Evolutionary conservation across 2,888 invertebrate species (phyloP).

Genomic region (Atrina japonica): DNA sequence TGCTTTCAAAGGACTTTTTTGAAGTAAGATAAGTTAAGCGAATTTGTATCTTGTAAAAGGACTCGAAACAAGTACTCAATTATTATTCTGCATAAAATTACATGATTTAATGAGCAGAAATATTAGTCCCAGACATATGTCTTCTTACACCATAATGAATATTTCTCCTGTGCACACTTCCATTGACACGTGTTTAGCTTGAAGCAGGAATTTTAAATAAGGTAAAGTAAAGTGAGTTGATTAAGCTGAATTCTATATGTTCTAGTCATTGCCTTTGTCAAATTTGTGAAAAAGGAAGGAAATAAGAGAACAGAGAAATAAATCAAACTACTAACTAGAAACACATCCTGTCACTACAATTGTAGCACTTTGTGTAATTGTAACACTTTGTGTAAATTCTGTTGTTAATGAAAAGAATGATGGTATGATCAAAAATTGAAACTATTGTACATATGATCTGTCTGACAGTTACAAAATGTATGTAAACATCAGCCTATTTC

Average conservation of each 20-base stretch:
- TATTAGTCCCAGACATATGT: constrained; percentile 24
- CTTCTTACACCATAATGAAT: not conserved
- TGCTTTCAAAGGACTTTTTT: constrained; percentile 1
- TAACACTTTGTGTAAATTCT: too few species aligned
- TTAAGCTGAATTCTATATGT: too few species aligned
- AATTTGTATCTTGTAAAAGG: constrained; percentile 27
- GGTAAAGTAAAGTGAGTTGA: too few species aligned
- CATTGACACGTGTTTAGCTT: constrained; percentile 13
- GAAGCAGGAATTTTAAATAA: not conserved
- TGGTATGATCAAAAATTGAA: too few species aligned
- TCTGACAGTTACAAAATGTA: too few species aligned
- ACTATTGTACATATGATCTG: too few species aligned
- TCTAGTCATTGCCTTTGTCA: not conserved
- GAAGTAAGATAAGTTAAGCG: constrained; percentile 13
- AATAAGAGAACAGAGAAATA: not conserved
- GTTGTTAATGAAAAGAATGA: too few species aligned
- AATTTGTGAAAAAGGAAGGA: constrained; percentile 5
- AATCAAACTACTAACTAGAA: too few species aligned
- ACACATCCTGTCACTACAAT: too few species aligned
- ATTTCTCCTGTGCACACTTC: too few species aligned
- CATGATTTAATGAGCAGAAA: constrained; percentile 17
- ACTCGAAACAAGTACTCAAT: not conserved
- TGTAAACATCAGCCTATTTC: too few species aligned
- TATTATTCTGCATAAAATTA: constrained; percentile 27
- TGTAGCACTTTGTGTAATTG: too few species aligned